A percentile compares a stretch with the other conserved stretches of the same genome.
phyloP scores from a whole-genome alignment of 2,888 invertebrate genomes.

The Acleris literana region DNA sequence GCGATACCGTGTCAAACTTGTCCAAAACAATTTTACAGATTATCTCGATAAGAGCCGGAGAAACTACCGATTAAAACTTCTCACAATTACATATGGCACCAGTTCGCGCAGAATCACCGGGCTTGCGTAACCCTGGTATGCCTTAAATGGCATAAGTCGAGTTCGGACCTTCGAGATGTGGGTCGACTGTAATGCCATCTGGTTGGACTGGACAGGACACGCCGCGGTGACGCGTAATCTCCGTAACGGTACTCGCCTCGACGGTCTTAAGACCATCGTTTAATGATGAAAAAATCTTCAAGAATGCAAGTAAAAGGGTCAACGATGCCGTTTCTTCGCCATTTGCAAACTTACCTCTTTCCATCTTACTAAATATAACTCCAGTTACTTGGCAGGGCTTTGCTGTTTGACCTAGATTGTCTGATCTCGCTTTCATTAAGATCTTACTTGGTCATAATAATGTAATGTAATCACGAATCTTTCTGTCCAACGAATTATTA shows the following conservation, averaged over 20 bases:
- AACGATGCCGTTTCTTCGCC: slow-evolving; percentile 21
- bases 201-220: slow-evolving; percentile 68
- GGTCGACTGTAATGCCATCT: slow-evolving; percentile 78
- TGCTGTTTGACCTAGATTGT: not conserved
- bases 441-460: not conserved
- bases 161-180: slow-evolving; percentile 76
- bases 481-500: not conserved
- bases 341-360: slow-evolving; percentile 2
- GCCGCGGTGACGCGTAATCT: slow-evolving; percentile 62
- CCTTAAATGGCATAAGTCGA: slow-evolving; percentile 69
- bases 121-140: slow-evolving; percentile 71
- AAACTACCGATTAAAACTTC: slow-evolving; percentile 21
- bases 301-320: slow-evolving; percentile 31
- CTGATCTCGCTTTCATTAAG: not conserved
- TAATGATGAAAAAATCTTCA: slow-evolving; percentile 31
- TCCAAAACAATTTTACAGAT: slow-evolving; percentile 16
- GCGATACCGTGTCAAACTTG: slow-evolving; percentile 15
- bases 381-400: not conserved
- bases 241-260: slow-evolving; percentile 55
- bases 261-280: slow-evolving; percentile 37
- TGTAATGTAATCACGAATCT: not conserved
- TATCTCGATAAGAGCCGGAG: slow-evolving; percentile 12
- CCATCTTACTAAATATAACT: not conserved
- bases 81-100: slow-evolving; percentile 32
- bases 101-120: slow-evolving; percentile 43